A percentile compares a stretch with the other conserved stretches of the same genome.
Evolutionary conservation across 1,140 invertebrate species (phyloP).

Genomic region (Chironomus tepperi): DNA sequence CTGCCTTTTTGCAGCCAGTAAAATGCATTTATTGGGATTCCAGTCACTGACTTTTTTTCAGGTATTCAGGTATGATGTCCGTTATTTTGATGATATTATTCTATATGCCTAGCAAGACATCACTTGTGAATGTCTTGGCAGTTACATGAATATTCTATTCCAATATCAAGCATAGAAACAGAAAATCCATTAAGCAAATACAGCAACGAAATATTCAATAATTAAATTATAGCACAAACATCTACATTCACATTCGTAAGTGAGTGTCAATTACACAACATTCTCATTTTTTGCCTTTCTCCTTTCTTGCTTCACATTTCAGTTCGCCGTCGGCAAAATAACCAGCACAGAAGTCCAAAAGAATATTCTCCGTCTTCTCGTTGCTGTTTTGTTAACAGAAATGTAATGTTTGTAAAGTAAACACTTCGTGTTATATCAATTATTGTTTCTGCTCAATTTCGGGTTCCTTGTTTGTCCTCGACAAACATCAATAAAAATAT

Average conservation of each 20-base stretch:
- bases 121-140: too few relatives aligned
- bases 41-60: constrained; percentile 7
- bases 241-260: not conserved
- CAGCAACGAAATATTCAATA: not conserved
- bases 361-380: too few relatives aligned
- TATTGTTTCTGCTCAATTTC: constrained; percentile 13
- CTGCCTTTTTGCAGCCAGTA: not conserved
- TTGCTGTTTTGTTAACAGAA: too few relatives aligned
- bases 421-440: constrained; percentile 13
- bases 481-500: not conserved
- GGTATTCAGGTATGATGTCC: too few relatives aligned
- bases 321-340: not conserved
- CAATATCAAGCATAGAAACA: not conserved
- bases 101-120: too few relatives aligned
- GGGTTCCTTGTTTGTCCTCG: constrained; percentile 5
- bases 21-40: not conserved
- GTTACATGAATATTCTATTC: too few relatives aligned
- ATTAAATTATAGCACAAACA: constrained; percentile 11
- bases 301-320: not conserved
- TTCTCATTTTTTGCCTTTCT: not conserved
- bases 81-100: too few relatives aligned
- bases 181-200: not conserved
- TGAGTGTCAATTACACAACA: constrained; percentile 12
- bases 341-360: too few relatives aligned
- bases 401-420: not conserved